Conservation (phyloP, 2,113 vertebrate species). For the Sinocyclocheilus anophthalmus region DNA sequence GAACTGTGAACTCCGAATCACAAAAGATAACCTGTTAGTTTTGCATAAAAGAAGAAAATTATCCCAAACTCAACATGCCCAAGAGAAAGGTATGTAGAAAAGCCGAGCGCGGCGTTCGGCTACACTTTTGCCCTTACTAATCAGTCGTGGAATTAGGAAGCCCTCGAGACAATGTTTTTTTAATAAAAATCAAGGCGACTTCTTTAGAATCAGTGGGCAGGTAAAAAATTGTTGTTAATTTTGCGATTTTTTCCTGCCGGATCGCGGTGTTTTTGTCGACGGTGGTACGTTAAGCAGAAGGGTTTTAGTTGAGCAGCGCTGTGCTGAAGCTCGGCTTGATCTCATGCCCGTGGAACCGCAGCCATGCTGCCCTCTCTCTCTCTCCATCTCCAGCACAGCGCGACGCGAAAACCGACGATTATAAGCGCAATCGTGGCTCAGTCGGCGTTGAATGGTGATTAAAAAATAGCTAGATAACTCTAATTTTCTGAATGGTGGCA, state of each 20-base stretch:
- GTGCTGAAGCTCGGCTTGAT: constrained; percentile 50
- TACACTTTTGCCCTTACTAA: constrained; percentile 61
- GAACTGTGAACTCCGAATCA: constrained; percentile 58
- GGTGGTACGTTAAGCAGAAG: background rate
- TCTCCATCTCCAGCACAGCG: constrained; percentile 51
- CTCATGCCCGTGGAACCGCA: constrained; percentile 65
- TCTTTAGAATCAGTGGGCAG: constrained; percentile 19
- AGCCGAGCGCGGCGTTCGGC: constrained; percentile 52
- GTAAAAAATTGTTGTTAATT: constrained; percentile 27
- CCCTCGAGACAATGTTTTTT: constrained; percentile 55
- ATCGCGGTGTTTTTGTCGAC: constrained; percentile 34
- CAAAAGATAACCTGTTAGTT: constrained; percentile 55
- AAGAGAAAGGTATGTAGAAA: constrained; percentile 71
- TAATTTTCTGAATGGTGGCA: background rate
- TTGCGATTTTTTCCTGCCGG: constrained; percentile 39
- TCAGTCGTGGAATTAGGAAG: constrained; percentile 62
- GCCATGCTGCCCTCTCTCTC: constrained; percentile 64
- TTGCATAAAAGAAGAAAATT: constrained; percentile 56
- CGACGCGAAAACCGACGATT: constrained; percentile 47
- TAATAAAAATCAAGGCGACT: constrained; percentile 38
- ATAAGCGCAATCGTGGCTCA: constrained; percentile 12
- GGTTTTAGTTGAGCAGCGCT: constrained; percentile 50
- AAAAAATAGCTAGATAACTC: constrained; percentile 53
- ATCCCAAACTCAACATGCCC: constrained; percentile 63
- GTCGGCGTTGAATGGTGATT: background rate